Conservation (phyloP, 1,140 invertebrate genomes). For the Drosophila athabasca region DNA sequence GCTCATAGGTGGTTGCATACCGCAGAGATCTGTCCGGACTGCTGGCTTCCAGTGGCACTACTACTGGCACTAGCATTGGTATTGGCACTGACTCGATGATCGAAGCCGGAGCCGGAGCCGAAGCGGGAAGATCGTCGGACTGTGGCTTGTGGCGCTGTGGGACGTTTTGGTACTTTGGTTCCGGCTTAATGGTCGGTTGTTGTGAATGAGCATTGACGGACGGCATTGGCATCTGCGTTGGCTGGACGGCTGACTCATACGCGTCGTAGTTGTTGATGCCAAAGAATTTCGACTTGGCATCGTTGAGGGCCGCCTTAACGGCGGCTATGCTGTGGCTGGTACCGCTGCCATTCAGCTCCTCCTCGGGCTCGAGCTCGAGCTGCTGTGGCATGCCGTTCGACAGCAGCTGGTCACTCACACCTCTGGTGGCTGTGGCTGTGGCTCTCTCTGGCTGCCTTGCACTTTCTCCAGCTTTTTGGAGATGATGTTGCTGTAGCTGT, state of each 20-base stretch:
- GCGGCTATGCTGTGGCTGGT: conserved; percentile 77
- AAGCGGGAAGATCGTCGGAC: conserved; percentile 12
- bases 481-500: conserved; percentile 19
- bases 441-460: conserved; percentile 11
- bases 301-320: conserved; percentile 75
- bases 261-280: conserved; percentile 64
- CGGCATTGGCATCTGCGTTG: not conserved
- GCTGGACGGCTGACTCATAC: conserved; percentile 25
- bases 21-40: conserved; percentile 17
- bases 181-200: conserved; percentile 27
- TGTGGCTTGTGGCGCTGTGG: conserved; percentile 30
- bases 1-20: conserved; percentile 65
- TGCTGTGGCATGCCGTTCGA: conserved; percentile 2
- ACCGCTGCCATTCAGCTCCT: conserved; percentile 56
- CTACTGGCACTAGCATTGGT: conserved; percentile 4
- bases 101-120: not conserved
- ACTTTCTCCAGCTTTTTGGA: conserved; percentile 21
- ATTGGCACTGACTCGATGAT: conserved; percentile 4
- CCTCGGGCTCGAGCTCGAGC: conserved; percentile 22
- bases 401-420: conserved; percentile 6
- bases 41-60: not conserved
- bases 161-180: conserved; percentile 71
- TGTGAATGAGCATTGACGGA: not conserved
- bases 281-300: conserved; percentile 82
- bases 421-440: not conserved